These are phyloP conservation scores for Hermetia illucens DNA, from an alignment of 1,140 invertebrate genomes.

Conservation along the genomic window DNA sequence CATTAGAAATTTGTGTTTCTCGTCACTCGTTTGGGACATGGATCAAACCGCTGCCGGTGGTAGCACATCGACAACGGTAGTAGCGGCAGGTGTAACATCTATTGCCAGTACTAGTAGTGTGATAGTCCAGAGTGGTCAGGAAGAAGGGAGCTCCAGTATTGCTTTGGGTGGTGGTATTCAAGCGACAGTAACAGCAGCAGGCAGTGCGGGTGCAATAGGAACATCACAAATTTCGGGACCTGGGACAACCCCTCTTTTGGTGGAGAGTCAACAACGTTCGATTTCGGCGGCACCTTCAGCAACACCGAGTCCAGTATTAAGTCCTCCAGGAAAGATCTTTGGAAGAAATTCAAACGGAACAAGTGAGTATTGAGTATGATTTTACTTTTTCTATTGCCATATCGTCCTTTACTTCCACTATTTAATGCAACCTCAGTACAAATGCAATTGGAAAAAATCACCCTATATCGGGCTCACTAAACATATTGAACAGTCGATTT, in stretches of 20 bases:
- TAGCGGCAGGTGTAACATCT: background rate
- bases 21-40: no score
- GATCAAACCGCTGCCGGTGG: background rate
- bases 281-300: conserved; percentile 12
- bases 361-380: no score
- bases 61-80: background rate
- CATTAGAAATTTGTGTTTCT: no score
- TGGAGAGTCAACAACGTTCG: conserved; percentile 2
- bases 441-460: no score
- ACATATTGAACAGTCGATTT: background rate
- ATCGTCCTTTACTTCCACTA: no score
- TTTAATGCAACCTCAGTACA: no score
- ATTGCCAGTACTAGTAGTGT: conserved; percentile 2
- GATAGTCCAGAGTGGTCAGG: conserved; percentile 2
- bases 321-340: conserved; percentile 29
- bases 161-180: background rate
- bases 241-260: background rate
- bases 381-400: no score
- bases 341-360: conserved; percentile 32
- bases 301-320: conserved; percentile 27
- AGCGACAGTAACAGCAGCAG: conserved; percentile 8
- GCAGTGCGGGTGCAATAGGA: conserved; percentile 2
- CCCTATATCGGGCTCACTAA: background rate
- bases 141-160: background rate
- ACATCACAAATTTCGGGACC: conserved; percentile 2